Base-by-base conservation (phyloP, 2,797 vertebrate species). In the Apodemus agrarius region DNA sequence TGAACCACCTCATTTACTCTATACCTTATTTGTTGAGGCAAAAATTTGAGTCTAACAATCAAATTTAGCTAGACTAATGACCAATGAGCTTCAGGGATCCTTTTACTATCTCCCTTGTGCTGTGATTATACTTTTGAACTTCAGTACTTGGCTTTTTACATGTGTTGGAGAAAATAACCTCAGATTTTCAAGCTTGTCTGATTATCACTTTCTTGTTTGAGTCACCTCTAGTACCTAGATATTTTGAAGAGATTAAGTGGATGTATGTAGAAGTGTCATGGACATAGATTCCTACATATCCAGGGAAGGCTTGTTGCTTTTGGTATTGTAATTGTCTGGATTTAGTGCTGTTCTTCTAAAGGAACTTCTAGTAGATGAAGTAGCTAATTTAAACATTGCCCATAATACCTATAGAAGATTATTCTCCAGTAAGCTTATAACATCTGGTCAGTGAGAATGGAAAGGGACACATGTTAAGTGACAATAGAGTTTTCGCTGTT, bases 211-310 rank as follows among this genome's bases (percentile, higher is more conserved):
- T n/a, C 26, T 11, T 49, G 31, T 49, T 7, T 69, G 65, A 52
- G 22, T 6, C 43, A 52, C 3, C 1, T 69, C 21, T 69, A 69
- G 1, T 3, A 1, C 21, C 17, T 59, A 43, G 4, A 21, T 59
- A 34, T 5, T 24, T 59, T 75, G 6, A 84, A 13, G 24, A 31
- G 14, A 31, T 2, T 46, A 65, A 63, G 1, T 37, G 2, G 5
- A 61, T 37, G 29, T 6, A 54, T 40, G 4, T 43, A 6, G 13
- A 8, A 37, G 1, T 34, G 17, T 2, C 81, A 14, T 1, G 17
- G 52, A 21, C 17, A 1, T 24, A 2, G 26, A 24, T 1, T 6
- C 6, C 31, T n/a, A 3, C 19, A 26, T 3, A 31, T 46, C 1
- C 0, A 12, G n/a, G 49, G 80, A 90, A 13, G 22, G 24, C 12